Evolutionary conservation across 2,888 invertebrate genomes (phyloP).

Genomic region (Pantelozetes paolii): DNA sequence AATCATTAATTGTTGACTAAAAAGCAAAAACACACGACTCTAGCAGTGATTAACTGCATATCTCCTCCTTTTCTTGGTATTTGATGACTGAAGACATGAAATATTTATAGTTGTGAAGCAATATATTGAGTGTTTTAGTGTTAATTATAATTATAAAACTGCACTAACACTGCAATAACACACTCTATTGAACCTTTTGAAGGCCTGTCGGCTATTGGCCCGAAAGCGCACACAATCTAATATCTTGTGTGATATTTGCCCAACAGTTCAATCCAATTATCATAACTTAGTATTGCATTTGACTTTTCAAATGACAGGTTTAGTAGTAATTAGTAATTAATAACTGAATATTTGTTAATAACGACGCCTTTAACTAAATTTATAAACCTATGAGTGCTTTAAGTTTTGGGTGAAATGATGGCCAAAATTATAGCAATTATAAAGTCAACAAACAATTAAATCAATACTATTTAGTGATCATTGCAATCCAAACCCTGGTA

Average conservation of each 20-base stretch:
- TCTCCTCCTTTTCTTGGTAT: constrained; percentile 15
- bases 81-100: constrained; percentile 4
- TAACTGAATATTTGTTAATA: constrained; percentile 3
- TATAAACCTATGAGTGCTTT: too few species aligned
- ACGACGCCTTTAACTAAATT: neutral
- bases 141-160: constrained; percentile 6
- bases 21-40: constrained; percentile 2
- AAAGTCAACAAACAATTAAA: too few species aligned
- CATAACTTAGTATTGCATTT: neutral
- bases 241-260: neutral
- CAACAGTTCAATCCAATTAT: constrained; percentile 14
- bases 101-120: constrained; percentile 4
- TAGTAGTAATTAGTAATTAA: constrained; percentile 9
- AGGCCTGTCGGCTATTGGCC: neutral
- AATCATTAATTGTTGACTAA: neutral
- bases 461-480: too few species aligned
- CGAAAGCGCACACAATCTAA: neutral
- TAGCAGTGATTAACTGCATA: neutral
- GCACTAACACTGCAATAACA: constrained; percentile 3
- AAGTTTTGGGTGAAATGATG: neutral
- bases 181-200: neutral
- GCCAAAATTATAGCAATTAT: neutral
- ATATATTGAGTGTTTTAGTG: neutral
- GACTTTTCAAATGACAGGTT: constrained; percentile 6
- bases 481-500: too few species aligned